Percentiles rank a stretch among this genome's conserved stretches.
Evolutionary conservation across 2,113 vertebrate species (phyloP).

Genomic region (Channa argus): DNA sequence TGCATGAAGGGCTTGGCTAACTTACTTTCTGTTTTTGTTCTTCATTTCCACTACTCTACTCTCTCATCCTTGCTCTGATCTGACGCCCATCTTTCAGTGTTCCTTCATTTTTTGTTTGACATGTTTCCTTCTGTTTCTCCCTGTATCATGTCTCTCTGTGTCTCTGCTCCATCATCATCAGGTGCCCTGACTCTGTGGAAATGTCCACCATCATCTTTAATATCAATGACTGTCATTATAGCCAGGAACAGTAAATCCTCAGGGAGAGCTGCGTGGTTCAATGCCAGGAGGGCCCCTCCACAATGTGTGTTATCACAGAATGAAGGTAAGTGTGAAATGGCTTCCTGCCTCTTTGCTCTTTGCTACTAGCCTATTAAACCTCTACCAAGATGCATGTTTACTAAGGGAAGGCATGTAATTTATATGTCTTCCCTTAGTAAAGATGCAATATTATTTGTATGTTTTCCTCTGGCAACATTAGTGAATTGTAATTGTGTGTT

Average conservation of each 20-base stretch:
- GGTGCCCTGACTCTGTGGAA: conserved; percentile 20
- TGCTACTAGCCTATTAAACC: background rate
- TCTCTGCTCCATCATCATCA: conserved; percentile 19
- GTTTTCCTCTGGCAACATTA: background rate
- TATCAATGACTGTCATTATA: conserved; percentile 26
- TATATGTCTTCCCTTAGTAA: background rate
- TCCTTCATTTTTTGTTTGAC: background rate
- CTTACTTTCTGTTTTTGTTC: background rate
- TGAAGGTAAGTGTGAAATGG: background rate
- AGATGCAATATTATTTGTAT: background rate
- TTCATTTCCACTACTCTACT: too few species aligned
- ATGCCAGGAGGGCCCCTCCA: conserved; percentile 25
- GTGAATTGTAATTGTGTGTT: too few species aligned
- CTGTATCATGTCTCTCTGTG: conserved; percentile 10
- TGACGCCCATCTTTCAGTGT: background rate
- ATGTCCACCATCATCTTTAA: conserved; percentile 37
- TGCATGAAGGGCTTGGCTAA: background rate
- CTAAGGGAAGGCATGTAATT: background rate
- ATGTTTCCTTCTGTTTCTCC: background rate
- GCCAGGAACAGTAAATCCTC: conserved; percentile 22
- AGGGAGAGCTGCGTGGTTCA: background rate
- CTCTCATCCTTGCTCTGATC: background rate
- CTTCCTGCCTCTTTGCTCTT: background rate
- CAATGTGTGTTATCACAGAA: conserved; percentile 24
- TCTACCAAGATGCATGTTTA: too few species aligned